A percentile compares a stretch with the other conserved stretches of the same genome.
Conservation (phyloP, 1,140 invertebrate species). For the Metaphire vulgaris region DNA sequence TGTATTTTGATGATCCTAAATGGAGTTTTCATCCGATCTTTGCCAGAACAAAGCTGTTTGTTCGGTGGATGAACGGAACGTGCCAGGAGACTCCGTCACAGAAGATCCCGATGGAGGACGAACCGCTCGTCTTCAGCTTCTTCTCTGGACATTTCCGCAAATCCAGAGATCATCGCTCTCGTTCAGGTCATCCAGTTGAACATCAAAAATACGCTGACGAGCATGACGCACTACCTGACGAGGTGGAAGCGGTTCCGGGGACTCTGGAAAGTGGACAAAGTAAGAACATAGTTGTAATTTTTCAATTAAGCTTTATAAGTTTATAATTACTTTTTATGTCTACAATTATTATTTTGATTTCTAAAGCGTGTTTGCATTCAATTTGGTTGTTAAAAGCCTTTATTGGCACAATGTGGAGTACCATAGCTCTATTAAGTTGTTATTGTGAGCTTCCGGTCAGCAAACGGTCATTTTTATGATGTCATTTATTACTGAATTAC, state of each 20-base stretch:
- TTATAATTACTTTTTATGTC: background rate
- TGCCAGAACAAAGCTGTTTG: constrained; percentile 63
- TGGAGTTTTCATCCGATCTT: too few relatives aligned
- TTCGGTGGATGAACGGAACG: constrained; percentile 75
- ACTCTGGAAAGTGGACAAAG: constrained; percentile 76
- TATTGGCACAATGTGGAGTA: too few relatives aligned
- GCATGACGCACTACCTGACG: constrained; percentile 62
- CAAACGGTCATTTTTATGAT: too few relatives aligned
- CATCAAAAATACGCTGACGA: constrained; percentile 59
- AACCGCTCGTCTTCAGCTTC: constrained; percentile 62
- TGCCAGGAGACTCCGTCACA: constrained; percentile 66
- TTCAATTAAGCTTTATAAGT: background rate
- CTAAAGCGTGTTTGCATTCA: too few relatives aligned
- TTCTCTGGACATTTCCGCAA: constrained; percentile 70
- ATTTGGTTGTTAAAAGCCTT: too few relatives aligned
- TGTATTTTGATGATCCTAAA: too few relatives aligned
- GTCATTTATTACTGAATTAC: too few relatives aligned
- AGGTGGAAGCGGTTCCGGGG: constrained; percentile 70
- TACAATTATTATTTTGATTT: too few relatives aligned
- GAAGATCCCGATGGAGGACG: constrained; percentile 54
- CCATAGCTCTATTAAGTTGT: too few relatives aligned
- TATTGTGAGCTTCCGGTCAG: too few relatives aligned
- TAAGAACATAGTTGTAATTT: constrained; percentile 32
- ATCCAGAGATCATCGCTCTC: constrained; percentile 61
- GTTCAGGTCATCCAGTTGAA: constrained; percentile 62